These are phyloP conservation scores for Heterotilapia buettikoferi DNA, from an alignment of 2,113 vertebrate species.

Conservation along the genomic window DNA sequence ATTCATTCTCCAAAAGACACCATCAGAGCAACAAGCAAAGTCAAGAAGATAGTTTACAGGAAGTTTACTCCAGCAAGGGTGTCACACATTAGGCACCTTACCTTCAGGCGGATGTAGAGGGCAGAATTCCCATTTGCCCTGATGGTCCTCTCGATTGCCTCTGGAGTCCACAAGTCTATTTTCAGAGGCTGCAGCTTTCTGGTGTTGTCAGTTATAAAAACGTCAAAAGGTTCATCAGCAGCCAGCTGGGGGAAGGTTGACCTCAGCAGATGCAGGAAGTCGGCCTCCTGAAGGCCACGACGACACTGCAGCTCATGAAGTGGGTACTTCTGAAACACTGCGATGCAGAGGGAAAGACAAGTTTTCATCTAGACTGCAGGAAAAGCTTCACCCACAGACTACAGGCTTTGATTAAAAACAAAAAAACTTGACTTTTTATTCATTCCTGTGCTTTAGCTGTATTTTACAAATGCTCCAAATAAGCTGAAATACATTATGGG, in stretches of 20 bases:
- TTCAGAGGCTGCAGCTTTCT: background rate
- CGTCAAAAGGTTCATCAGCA: background rate
- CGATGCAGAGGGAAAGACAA: background rate
- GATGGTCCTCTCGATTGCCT: background rate
- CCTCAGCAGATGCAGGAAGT: constrained; percentile 12
- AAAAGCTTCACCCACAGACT: background rate
- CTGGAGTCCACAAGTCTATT: background rate
- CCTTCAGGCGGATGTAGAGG: constrained; percentile 5
- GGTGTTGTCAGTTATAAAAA: background rate
- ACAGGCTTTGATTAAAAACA: background rate
- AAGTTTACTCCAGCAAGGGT: background rate
- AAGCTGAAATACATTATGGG: background rate
- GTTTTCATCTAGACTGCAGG: background rate
- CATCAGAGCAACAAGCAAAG: background rate
- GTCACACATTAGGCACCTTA: background rate
- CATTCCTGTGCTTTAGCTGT: background rate
- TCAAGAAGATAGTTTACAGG: background rate
- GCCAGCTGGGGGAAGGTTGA: constrained; percentile 14
- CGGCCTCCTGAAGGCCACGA: background rate
- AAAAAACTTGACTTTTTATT: background rate
- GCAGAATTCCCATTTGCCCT: background rate
- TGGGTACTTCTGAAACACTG: constrained; percentile 1
- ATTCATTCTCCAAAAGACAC: background rate
- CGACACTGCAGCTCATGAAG: background rate
- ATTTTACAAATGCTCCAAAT: background rate